Base-by-base conservation (phyloP, 2,113 vertebrate species). In the Burhinus oedicnemus region DNA sequence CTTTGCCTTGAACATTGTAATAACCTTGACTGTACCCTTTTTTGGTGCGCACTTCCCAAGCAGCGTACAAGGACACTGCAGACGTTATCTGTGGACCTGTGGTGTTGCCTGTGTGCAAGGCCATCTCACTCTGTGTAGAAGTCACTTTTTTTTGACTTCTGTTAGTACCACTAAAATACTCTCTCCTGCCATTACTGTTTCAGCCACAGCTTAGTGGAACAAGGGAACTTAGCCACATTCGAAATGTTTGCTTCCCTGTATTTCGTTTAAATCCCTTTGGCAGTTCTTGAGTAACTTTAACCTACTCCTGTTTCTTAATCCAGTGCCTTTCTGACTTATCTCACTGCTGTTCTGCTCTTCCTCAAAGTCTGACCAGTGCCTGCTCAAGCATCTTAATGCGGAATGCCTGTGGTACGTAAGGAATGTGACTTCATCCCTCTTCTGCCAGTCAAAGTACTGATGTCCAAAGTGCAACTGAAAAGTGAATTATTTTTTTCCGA, bases 41-140 rank as follows among this genome's bases (percentile, higher is more conserved):
- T 1, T 1, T 38, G 14, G 12, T 25, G 6, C 0, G 4, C 1
- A 0, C 7, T 64, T 57, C 11, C 27, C 38, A 19, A 19, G 40
- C 1, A 9, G 17, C 0, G 3, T 42, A 4, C 40, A 45, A 49
- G 61, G 30, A 22, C 32, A 5, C 57, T 49, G 54, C 65, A 34
- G 69, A 5, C 5, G 0, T 5, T 42, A 23, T 52, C 69, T 36
- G 32, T 29, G 47, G 66, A 45, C 20, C 36, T 74, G 26, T 36
- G 54, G 20, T 40, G 45, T 58, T 93, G 40, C 64, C 55, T 19
- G 15, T 6, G 6, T 55, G 32, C 51, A n/a, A 64, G 60, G 32
- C 30, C 8, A 0, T n/a, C 54, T 72, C 44, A 22, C 8, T 64
- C 42, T 68, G 5, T 9, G 32, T 12, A 71, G 45, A 82, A 64